A percentile compares a stretch with the other conserved stretches of the same genome.
Conservation (phyloP, 2,113 vertebrate genomes). For the Casuarius casuarius region DNA sequence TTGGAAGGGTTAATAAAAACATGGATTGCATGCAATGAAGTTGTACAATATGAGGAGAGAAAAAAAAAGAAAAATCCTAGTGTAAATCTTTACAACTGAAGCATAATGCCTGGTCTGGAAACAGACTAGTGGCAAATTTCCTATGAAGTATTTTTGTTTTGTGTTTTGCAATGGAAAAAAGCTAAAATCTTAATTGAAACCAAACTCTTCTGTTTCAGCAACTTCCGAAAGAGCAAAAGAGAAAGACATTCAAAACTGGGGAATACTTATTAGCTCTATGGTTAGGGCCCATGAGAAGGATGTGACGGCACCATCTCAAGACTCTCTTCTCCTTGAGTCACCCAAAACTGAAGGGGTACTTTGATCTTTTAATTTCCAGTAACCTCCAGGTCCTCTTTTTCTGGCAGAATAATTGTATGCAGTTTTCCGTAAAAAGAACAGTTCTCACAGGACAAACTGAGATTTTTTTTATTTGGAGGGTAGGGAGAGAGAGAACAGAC, state of each 20-base stretch:
- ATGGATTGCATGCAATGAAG: neutral
- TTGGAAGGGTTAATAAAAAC: neutral
- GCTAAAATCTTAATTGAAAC: conserved; percentile 9
- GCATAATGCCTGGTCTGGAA: neutral
- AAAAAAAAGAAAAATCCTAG: neutral
- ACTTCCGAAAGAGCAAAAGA: neutral
- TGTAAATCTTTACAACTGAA: neutral
- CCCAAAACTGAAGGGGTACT: neutral
- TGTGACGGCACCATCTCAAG: neutral
- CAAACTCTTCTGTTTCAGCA: neutral
- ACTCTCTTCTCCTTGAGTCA: neutral
- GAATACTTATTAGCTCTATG: neutral
- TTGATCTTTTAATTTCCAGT: neutral
- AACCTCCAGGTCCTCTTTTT: neutral
- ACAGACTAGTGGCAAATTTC: neutral
- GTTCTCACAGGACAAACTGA: neutral
- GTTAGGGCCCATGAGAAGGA: neutral
- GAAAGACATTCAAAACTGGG: neutral
- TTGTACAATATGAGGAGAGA: neutral
- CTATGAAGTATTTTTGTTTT: neutral
- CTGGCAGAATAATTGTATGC: neutral
- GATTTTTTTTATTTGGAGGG: neutral
- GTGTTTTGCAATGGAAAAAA: conserved; percentile 43
- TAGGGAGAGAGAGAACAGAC: neutral
- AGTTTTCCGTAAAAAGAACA: neutral